Conservation (phyloP, 2,888 invertebrate genomes). For the Oscheius sp. region DNA sequence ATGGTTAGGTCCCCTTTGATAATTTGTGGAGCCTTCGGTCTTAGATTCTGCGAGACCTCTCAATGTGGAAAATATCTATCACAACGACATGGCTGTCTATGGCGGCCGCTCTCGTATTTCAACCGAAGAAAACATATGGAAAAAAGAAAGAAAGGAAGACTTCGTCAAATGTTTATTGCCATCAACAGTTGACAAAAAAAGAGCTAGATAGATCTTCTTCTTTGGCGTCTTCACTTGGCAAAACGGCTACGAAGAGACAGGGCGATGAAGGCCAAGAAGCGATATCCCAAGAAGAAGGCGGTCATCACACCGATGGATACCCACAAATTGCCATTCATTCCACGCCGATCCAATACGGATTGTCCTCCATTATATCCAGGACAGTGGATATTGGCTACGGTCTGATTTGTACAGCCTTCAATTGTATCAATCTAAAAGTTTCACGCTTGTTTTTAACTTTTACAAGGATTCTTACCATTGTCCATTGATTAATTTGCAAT, state of each 20-base stretch:
- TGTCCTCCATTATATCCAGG: constrained; percentile 49
- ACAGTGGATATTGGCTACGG: constrained; percentile 40
- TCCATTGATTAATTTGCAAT: constrained; percentile 64
- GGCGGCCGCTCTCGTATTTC: too few relatives aligned
- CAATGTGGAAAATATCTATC: too few relatives aligned
- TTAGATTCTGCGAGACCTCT: too few relatives aligned
- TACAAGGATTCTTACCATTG: constrained; percentile 11
- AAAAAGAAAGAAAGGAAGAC: too few relatives aligned
- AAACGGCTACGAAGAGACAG: constrained; percentile 48
- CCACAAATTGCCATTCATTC: constrained; percentile 44
- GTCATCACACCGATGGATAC: constrained; percentile 46
- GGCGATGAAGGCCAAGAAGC: constrained; percentile 54
- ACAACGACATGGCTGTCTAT: too few relatives aligned
- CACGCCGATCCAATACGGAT: constrained; percentile 46
- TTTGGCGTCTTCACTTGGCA: constrained; percentile 53
- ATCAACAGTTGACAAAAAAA: neutral
- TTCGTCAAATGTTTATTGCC: too few relatives aligned
- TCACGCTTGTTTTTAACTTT: neutral
- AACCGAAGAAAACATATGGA: too few relatives aligned
- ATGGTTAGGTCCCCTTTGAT: too few relatives aligned
- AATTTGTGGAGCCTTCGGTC: too few relatives aligned
- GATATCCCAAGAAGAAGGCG: constrained; percentile 51
- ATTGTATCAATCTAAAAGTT: constrained; percentile 26
- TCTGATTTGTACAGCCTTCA: constrained; percentile 33
- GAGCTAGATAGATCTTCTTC: neutral